phyloP scores from a whole-genome alignment of 2,113 vertebrate species.

The Notarius lentiginosus region DNA sequence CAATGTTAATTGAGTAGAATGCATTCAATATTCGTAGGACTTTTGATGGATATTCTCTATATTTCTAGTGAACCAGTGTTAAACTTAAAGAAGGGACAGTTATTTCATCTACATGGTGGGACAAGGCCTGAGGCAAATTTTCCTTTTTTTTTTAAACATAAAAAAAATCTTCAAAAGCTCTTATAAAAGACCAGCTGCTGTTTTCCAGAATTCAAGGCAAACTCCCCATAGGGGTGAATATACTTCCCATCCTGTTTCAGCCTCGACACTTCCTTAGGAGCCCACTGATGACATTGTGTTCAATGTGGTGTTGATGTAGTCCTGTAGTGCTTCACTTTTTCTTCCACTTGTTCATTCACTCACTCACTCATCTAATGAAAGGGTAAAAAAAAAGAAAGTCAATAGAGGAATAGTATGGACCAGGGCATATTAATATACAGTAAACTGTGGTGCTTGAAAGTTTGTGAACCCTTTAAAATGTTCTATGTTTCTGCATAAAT shows the following conservation, averaged over 20 bases:
- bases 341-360: neutral
- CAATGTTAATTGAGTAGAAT: neutral
- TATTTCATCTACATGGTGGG: neutral
- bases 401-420: neutral
- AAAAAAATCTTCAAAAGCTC: slow-evolving; percentile 36
- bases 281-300: slow-evolving; percentile 55
- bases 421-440: neutral
- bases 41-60: neutral
- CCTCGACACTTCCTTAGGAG: slow-evolving; percentile 35
- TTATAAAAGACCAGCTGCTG: slow-evolving; percentile 57
- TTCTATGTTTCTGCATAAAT: too few species aligned
- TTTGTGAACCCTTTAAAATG: too few species aligned
- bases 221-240: slow-evolving; percentile 40
- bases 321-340: slow-evolving; percentile 26
- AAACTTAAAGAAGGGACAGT: neutral
- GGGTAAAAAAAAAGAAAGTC: neutral
- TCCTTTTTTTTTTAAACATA: neutral
- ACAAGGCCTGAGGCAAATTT: slow-evolving; percentile 17
- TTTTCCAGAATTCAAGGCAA: slow-evolving; percentile 41
- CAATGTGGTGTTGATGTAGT: slow-evolving; percentile 56
- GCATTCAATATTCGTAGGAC: neutral
- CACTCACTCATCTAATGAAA: slow-evolving; percentile 34
- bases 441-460: too few species aligned
- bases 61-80: neutral
- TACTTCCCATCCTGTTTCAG: slow-evolving; percentile 29